Evolutionary conservation across 2,888 invertebrate species (phyloP).

Genomic region (Eristalis pertinax): DNA sequence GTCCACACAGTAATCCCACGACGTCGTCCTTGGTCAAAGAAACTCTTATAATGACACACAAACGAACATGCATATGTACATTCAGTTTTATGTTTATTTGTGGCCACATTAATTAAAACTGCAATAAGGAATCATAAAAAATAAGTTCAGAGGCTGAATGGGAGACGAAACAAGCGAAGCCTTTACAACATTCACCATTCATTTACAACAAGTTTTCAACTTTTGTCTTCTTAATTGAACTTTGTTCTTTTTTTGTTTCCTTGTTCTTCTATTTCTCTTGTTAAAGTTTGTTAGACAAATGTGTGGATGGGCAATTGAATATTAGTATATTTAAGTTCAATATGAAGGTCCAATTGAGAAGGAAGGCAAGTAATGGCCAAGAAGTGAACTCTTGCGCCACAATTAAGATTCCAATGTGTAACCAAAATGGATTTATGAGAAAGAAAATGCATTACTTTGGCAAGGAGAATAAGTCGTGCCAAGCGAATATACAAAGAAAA

Average conservation of each 20-base stretch:
- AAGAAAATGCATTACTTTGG: no score
- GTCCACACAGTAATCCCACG: slow-evolving; percentile 21
- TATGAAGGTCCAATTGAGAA: slow-evolving; percentile 23
- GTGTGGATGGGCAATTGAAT: slow-evolving; percentile 3
- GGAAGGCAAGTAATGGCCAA: neutral
- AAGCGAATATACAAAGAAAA: no score
- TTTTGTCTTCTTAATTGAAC: neutral
- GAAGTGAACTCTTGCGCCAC: neutral
- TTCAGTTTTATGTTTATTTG: slow-evolving; percentile 22
- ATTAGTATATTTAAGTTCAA: neutral
- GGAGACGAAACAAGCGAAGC: neutral
- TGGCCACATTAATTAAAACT: slow-evolving; percentile 41
- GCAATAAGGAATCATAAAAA: slow-evolving; percentile 48
- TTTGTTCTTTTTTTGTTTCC: neutral
- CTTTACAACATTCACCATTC: slow-evolving; percentile 12
- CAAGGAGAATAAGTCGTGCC: no score
- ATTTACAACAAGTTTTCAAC: neutral
- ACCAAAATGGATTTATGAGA: no score
- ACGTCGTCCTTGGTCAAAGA: slow-evolving; percentile 43
- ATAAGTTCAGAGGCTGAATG: slow-evolving; percentile 6
- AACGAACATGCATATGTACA: neutral
- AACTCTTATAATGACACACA: slow-evolving; percentile 2
- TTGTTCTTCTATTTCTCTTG: slow-evolving; percentile 1
- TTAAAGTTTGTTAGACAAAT: slow-evolving; percentile 19
- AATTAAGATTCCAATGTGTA: neutral